A percentile compares a stretch with the other conserved stretches of the same genome.
Evolutionary conservation across 2,888 invertebrate species (phyloP).

Genomic region (Alviniconcha strummeri): DNA sequence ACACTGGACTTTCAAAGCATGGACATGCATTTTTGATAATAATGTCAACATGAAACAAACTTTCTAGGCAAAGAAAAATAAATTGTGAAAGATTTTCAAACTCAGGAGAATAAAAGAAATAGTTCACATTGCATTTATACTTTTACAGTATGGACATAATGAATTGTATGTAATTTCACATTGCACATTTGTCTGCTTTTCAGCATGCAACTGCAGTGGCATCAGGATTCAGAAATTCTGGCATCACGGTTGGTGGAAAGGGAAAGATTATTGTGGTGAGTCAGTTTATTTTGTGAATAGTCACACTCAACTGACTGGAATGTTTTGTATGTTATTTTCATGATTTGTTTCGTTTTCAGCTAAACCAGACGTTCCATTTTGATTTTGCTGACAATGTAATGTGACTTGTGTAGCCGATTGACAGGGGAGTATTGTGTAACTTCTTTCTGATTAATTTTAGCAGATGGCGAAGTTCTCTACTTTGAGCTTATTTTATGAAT

Average conservation of each 20-base stretch:
- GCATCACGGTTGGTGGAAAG: slow-evolving; percentile 74
- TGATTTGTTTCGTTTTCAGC: not conserved
- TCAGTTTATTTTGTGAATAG: slow-evolving; percentile 6
- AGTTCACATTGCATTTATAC: not conserved
- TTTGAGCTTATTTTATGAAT: too few species aligned
- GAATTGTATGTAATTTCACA: not conserved
- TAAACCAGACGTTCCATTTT: too few species aligned
- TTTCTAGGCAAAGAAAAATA: too few species aligned
- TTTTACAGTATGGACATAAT: not conserved
- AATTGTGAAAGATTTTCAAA: not conserved
- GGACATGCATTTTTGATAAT: too few species aligned
- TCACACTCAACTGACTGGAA: too few species aligned
- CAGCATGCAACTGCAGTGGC: slow-evolving; percentile 73
- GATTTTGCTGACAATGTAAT: too few species aligned
- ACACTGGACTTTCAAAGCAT: too few species aligned
- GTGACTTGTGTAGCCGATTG: too few species aligned
- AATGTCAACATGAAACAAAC: too few species aligned
- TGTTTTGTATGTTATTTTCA: not conserved
- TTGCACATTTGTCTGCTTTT: slow-evolving; percentile 36
- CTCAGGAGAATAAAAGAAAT: not conserved
- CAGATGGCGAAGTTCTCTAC: too few species aligned
- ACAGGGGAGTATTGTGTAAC: too few species aligned
- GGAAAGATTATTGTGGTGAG: slow-evolving; percentile 73
- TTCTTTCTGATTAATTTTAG: too few species aligned
- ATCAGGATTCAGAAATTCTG: slow-evolving; percentile 76